Evolutionary conservation across 2,113 vertebrate species (phyloP).

Genomic region (Seriola aureovittata): DNA sequence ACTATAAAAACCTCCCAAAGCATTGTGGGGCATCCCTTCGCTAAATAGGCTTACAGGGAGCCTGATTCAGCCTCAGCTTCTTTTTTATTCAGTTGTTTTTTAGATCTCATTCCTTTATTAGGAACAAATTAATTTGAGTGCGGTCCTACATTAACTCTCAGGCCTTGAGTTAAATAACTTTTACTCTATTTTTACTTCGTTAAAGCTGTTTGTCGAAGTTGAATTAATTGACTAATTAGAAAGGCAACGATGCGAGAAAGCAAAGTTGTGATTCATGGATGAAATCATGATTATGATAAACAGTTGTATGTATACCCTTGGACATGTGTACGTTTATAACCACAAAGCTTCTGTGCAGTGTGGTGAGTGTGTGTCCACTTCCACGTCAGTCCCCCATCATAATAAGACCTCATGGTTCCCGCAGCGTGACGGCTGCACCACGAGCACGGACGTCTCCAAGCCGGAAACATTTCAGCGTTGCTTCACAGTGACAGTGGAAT

Average conservation of each 20-base stretch:
- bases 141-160: constrained; percentile 13
- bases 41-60: constrained; percentile 18
- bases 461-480: background rate
- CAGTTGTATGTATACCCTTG: background rate
- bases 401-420: background rate
- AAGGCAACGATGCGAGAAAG: background rate
- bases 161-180: constrained; percentile 43
- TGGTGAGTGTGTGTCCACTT: background rate
- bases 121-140: constrained; percentile 22
- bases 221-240: constrained; percentile 42
- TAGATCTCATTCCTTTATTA: constrained; percentile 1
- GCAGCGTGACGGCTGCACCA: background rate
- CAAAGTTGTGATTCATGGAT: background rate
- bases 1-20: background rate
- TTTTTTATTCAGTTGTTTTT: background rate
- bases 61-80: background rate
- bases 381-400: background rate
- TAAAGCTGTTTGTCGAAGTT: constrained; percentile 23
- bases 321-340: background rate
- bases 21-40: constrained; percentile 23
- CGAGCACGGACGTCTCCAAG: constrained; percentile 11
- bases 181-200: background rate
- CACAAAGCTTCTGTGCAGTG: background rate
- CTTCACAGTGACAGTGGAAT: constrained; percentile 2
- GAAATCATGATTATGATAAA: background rate